Percentiles rank a stretch among this genome's conserved stretches.
Evolutionary conservation across 2,888 invertebrate genomes (phyloP).

Genomic region (Lordiphosa fenestrarum): DNA sequence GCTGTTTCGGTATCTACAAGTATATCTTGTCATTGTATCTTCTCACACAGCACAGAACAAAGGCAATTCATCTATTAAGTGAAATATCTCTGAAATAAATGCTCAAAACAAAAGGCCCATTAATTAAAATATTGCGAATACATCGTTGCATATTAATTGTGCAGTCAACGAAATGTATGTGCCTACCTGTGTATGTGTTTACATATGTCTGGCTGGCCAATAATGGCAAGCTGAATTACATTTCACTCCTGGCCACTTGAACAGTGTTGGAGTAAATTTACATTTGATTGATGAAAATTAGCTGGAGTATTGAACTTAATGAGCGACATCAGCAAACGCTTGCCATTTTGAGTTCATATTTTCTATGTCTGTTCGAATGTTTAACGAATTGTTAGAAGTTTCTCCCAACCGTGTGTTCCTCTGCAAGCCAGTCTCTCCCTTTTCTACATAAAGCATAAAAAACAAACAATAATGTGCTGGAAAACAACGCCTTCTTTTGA

Average conservation of each 20-base stretch:
- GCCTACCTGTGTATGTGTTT: constrained; percentile 16
- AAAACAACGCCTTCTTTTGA: no score
- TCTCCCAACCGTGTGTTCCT: no score
- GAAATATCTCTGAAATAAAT: constrained; percentile 32
- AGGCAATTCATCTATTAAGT: constrained; percentile 46
- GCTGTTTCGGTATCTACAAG: constrained; percentile 47
- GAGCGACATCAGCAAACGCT: no score
- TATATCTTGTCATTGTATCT: constrained; percentile 61
- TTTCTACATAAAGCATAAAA: no score
- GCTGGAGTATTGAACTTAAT: no score
- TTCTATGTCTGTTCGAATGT: no score
- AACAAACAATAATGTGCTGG: no score
- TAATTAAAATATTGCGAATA: constrained; percentile 42
- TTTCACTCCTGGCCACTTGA: no score
- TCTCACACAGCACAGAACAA: constrained; percentile 50
- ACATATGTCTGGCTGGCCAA: not conserved
- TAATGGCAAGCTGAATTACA: no score
- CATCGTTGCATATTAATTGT: constrained; percentile 39
- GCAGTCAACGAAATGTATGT: constrained; percentile 31
- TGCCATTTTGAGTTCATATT: no score
- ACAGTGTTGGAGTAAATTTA: not conserved
- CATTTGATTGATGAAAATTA: constrained; percentile 1
- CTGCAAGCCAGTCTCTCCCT: no score
- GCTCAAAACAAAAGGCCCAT: constrained; percentile 52
- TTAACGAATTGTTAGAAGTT: no score